Percentiles rank a stretch among this genome's conserved stretches.
Evolutionary conservation across 1,140 invertebrate species (phyloP).

Genomic region (Nasonia vitripennis): DNA sequence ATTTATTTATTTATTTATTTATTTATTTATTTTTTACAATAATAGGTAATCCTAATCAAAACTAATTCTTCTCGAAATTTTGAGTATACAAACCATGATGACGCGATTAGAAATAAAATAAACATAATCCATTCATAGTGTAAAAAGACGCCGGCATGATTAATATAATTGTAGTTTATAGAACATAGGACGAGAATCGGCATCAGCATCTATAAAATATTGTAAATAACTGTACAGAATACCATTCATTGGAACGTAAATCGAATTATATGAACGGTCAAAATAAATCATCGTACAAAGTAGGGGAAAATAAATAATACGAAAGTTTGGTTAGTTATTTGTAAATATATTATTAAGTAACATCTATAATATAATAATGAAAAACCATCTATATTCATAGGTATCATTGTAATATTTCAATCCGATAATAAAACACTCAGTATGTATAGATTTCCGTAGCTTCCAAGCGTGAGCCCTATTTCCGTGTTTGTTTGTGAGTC

Average conservation of each 20-base stretch:
- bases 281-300: constrained; percentile 3
- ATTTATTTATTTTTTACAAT: too few species aligned
- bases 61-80: too few species aligned
- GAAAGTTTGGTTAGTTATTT: constrained; percentile 65
- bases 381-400: constrained; percentile 69
- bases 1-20: too few species aligned
- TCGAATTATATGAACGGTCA: not conserved
- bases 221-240: constrained; percentile 39
- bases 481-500: constrained; percentile 34
- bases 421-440: constrained; percentile 67
- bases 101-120: too few species aligned
- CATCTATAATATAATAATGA: constrained; percentile 72
- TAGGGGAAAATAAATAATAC: constrained; percentile 54
- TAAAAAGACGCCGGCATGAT: not conserved
- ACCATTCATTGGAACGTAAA: not conserved
- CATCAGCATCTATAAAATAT: not conserved
- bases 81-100: too few species aligned
- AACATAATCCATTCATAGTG: too few species aligned
- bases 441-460: constrained; percentile 63
- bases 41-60: too few species aligned
- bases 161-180: not conserved
- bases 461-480: constrained; percentile 57
- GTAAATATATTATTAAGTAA: constrained; percentile 72
- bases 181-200: too few species aligned
- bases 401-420: constrained; percentile 68